These are phyloP conservation scores for Callinectes sapidus DNA, from an alignment of 2,888 invertebrate genomes.

Conservation along the genomic window DNA sequence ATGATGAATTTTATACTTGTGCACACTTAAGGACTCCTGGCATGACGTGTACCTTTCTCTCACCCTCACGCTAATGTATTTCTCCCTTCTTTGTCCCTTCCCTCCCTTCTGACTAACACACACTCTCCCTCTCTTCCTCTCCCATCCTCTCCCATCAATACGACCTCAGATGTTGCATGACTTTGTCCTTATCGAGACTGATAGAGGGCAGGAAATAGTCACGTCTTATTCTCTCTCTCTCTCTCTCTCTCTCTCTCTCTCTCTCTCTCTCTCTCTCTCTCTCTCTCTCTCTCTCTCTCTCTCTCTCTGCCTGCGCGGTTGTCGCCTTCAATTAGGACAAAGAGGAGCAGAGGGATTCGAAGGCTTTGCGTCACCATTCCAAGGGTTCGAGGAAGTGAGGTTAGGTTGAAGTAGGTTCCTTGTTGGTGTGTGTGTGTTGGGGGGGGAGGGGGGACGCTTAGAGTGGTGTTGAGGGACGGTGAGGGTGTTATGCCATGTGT, in stretches of 20 bases:
- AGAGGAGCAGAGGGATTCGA: not conserved
- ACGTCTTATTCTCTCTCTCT: not conserved
- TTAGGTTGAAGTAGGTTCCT: not conserved
- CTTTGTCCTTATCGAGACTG: not conserved
- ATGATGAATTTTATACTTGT: not conserved
- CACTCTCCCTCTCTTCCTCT: not conserved
- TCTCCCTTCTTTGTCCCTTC: not conserved
- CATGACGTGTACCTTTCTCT: not conserved
- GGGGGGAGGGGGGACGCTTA: not conserved
- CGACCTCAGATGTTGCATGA: not conserved
- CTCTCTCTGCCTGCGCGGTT: not conserved
- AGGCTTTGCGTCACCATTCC: not conserved
- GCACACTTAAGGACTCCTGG: not conserved
- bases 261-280: not conserved
- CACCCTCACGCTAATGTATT: not conserved
- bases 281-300: not conserved
- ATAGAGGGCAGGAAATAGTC: not conserved
- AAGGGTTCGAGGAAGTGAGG: not conserved
- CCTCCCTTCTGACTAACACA: not conserved
- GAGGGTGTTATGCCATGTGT: not conserved
- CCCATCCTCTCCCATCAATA: not conserved
- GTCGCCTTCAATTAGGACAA: not conserved
- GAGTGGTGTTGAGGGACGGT: not conserved
- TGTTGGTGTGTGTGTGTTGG: not conserved
- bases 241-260: not conserved